Evolutionary conservation across 2,888 invertebrate genomes (phyloP), one percentile per base, ranked within the genome.

Genomic region (Biston stratarius): DNA sequence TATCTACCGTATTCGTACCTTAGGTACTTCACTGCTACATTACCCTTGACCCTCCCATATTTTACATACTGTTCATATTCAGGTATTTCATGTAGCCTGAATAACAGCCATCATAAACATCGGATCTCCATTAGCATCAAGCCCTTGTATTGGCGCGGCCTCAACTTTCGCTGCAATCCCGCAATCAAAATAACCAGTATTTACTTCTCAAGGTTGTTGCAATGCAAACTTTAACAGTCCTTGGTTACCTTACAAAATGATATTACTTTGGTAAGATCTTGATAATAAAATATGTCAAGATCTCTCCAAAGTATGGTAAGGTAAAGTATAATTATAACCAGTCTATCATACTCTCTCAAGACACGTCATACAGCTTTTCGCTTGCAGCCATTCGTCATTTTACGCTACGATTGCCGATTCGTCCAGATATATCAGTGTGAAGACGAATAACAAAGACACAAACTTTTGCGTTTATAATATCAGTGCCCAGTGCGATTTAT

Each of bases 171-270:
- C 68, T 70, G 59, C 69, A 70, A 64, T 59, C 69, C 66, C 36
- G 38, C 84, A 81, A 81, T 84, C 81, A 76, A 79, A 80, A 77
- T 76, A 71, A 66, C 71, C 83, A 82, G 78, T 70, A 12, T 66
- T 61, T 51, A 47, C 48, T 14, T 67, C 49, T 79, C 89, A 91
- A 90, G 91, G 90, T 73, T 38, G 38, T 9, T 38, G 8, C 38
- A 38, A 38, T 38, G 38, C 24, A 24, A 24, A 24, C 24, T 24
- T 24, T 57, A 55, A 44, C 60, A 44, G 38, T 47, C n/a, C 33
- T 34, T 33, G 58, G 11, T 15, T 24, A 9, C 6, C 8, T 11
- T 14, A 36, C 10, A 14, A 36, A 48, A 58, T 58, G 12, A 48
- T 58, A 38, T 14, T 45, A 45, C 44, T 11, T 42, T 42, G 42